These are phyloP conservation scores for Danio aesculapii DNA, from an alignment of 2,797 vertebrate genomes.

Conservation along the genomic window DNA sequence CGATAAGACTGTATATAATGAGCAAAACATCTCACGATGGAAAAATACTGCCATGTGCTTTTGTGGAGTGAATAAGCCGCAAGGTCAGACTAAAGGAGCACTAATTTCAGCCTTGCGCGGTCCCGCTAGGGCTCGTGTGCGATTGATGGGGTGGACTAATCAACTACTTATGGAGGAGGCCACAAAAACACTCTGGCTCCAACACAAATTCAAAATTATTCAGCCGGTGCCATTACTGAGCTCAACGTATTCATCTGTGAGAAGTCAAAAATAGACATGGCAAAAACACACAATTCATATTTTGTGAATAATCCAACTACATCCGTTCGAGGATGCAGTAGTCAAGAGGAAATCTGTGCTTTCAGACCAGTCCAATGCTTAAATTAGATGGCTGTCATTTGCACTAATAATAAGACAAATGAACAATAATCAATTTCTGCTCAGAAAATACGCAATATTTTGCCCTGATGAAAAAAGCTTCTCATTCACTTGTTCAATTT, in stretches of 20 bases:
- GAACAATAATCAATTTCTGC: neutral
- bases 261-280: conserved; percentile 1
- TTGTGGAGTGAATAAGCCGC: neutral
- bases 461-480: neutral
- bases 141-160: conserved; percentile 24
- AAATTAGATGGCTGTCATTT: conserved; percentile 8
- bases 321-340: conserved; percentile 11
- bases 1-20: neutral
- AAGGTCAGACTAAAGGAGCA: conserved; percentile 21
- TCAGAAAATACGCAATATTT: neutral
- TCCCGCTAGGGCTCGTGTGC: neutral
- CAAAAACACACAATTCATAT: conserved; percentile 19
- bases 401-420: neutral
- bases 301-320: conserved; percentile 18
- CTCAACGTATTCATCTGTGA: conserved; percentile 13
- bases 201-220: conserved; percentile 23
- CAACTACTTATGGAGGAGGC: conserved; percentile 9
- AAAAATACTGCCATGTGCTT: conserved; percentile 4
- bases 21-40: neutral
- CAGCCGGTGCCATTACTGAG: neutral
- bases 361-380: neutral
- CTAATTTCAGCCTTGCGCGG: conserved; percentile 9
- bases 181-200: neutral
- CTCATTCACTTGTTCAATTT: conserved; percentile 4
- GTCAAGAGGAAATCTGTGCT: neutral